A percentile compares a stretch with the other conserved stretches of the same genome.
phyloP scores from a whole-genome alignment of 2,113 vertebrate species.

The Anas platyrhynchos region DNA sequence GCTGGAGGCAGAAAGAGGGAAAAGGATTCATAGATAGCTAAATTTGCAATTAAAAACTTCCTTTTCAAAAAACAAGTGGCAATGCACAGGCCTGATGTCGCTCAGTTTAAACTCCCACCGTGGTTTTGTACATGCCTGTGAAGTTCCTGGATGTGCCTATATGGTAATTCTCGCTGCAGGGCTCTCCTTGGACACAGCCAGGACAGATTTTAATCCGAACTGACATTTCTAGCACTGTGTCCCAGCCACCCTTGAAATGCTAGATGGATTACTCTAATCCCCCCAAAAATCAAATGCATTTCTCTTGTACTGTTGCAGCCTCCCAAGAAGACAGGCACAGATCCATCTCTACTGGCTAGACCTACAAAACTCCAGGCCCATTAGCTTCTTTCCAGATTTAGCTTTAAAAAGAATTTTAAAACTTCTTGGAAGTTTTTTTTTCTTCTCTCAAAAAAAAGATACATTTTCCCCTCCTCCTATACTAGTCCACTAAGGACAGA shows the following conservation, averaged over 20 bases:
- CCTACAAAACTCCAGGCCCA: not conserved
- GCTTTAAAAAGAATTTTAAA: not conserved
- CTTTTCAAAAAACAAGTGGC: not conserved
- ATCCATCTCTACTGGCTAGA: not conserved
- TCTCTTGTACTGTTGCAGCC: not conserved
- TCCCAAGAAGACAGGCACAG: slow-evolving; percentile 18
- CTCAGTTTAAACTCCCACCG: fast-evolving
- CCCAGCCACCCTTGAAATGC: not conserved
- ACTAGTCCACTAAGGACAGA: not conserved
- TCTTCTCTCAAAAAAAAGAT: fast-evolving
- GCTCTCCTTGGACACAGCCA: not conserved
- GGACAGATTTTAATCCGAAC: not conserved
- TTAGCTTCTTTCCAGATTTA: not conserved
- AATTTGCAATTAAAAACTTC: not conserved
- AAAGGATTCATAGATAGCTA: not conserved
- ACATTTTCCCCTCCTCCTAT: not conserved
- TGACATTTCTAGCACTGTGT: not conserved
- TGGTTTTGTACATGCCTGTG: not conserved
- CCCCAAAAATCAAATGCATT: not conserved
- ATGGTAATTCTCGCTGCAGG: not conserved
- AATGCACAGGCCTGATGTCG: not conserved
- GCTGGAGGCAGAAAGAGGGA: not conserved
- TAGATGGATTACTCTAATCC: not conserved
- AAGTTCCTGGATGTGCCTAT: not conserved
- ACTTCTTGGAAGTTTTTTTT: not conserved